Evolutionary conservation across 2,888 invertebrate species (phyloP), one percentile per base, ranked within the genome.

Genomic region (Volucella inanis): DNA sequence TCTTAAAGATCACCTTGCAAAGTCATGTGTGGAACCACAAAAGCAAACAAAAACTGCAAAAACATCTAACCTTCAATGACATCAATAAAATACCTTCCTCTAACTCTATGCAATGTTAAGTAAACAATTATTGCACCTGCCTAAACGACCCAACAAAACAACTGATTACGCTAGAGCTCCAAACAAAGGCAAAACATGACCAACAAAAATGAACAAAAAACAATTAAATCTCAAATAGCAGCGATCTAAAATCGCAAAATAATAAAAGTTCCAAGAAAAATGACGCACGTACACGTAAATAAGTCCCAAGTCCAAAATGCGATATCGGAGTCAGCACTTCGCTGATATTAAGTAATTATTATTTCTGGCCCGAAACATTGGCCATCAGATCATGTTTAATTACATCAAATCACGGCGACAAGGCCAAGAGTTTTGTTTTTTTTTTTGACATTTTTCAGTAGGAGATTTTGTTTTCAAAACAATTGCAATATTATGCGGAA

Each of bases 211-310:
- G 49, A 72, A 43, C 10, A 3, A 47, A 14, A 4, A 57, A 57
- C 9, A 52, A 38, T 45, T 54, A 45, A 41, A n/a, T 10, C 18
- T 31, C 18, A 41, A 61, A 45, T 43, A 76, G 45, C 31, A 31
- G 31, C 47, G n/a, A 72, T 47, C 55, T 38, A 12, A 72, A 67
- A 41, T 47, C 57, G 3, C 62, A 64, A 64, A 71, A 71, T 49
- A 78, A 78, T 64, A 64, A 55, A 78, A 78, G 71, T 78, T 78
- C 70, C 77, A 64, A 71, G 70, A 70, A 78, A 78, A 64, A 41
- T 78, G 77, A 78, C 77, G 77, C 61, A 78, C 77, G 77, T 45
- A 49, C 22, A 39, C 62, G 11, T 41, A 68, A 68, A 70, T 39
- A 54, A 47, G 68, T 68, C 47, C 68, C 47, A 62, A 77, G 77